Base-by-base conservation (phyloP, 2,113 vertebrate genomes). In the Callaeas wilsoni region DNA sequence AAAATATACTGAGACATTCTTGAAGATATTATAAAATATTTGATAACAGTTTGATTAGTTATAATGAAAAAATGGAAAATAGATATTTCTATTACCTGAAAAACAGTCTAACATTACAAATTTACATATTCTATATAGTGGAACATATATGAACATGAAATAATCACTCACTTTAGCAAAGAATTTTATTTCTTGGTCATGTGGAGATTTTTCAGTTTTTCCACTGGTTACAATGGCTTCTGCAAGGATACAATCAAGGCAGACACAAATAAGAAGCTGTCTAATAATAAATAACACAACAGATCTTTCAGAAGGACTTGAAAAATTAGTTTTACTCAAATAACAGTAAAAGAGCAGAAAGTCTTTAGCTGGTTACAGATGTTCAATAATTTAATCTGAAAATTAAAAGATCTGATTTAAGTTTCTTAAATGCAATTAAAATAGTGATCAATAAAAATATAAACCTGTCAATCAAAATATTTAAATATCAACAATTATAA, bases 111-210 rank as follows among this genome's bases (percentile, higher is more conserved):
- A 69, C 1, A 46, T 69, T 53, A 79, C 15, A 73, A 60, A 65
- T 85, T 27, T 62, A 25, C 21, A n/a, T 41, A 26, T 55, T 69
- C 30, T 50, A 13, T 33, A 70, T 17, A 73, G 52, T 26, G 12
- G 22, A 91, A 75, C 11, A 4, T 39, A 47, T 37, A 50, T 13
- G 6, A 29, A 47, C 9, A 26, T 75, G 25, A 92, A 91, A 42
- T 44, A 81, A 65, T 74, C 42, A 90, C 98, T 98, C 96, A 99
- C 99, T 98, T 99, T 99, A 91, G 99, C 99, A 97, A 99, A 99
- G 97, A 99, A 99, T 97, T 99, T 99, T 97, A 99, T 99, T 97
- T 99, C 99, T 75, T 99, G 99, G 71, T 99, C 99, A 83, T 99
- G 99, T 89, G 99, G 99, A 32, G 99, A 99, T 75, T 98, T 98